phyloP scores from a whole-genome alignment of 2,888 invertebrate genomes.

The Drosophila stalkeri region DNA sequence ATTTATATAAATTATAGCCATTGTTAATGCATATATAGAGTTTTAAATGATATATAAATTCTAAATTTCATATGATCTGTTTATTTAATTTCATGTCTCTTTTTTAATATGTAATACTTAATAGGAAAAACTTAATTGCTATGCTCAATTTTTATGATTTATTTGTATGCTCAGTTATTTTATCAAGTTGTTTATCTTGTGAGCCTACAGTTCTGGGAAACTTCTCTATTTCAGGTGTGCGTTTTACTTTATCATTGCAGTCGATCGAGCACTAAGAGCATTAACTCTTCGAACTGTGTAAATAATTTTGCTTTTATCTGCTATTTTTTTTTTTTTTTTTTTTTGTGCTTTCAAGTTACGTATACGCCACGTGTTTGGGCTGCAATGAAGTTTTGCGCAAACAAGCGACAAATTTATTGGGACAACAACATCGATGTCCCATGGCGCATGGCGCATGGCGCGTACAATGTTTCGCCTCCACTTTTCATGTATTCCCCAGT shows the following conservation, averaged over 20 bases:
- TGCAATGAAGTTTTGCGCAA: constrained; percentile 47
- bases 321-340: background rate
- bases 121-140: background rate
- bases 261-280: background rate
- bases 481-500: constrained; percentile 30
- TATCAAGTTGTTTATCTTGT: background rate
- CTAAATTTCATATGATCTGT: too few relatives aligned
- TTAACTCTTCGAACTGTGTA: background rate
- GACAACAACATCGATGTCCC: constrained; percentile 41
- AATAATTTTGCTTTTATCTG: background rate
- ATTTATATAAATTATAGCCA: too few relatives aligned
- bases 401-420: constrained; percentile 70
- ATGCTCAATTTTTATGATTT: too few relatives aligned
- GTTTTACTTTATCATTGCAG: background rate
- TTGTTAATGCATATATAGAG: too few relatives aligned
- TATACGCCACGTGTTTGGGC: constrained; percentile 59
- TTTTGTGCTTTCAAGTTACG: constrained; percentile 45
- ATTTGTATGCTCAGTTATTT: background rate
- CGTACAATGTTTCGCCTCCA: constrained; percentile 41
- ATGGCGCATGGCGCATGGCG: constrained; percentile 21
- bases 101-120: background rate
- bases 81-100: background rate
- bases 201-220: background rate
- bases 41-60: too few relatives aligned
- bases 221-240: background rate